Evolutionary conservation across 2,113 vertebrate species (phyloP).

Genomic region (Oplegnathus fasciatus): DNA sequence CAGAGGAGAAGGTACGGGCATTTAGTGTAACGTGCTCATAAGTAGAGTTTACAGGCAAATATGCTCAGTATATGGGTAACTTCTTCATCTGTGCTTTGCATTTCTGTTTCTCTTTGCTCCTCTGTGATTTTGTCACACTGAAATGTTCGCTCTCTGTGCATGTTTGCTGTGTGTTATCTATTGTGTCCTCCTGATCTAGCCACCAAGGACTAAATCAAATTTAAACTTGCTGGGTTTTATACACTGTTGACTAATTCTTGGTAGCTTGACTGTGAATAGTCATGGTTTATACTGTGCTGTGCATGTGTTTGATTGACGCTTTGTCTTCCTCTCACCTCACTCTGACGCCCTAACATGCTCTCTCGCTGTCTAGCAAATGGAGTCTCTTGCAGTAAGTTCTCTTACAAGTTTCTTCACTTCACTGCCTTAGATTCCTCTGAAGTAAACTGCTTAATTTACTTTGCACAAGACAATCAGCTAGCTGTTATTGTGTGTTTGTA

Average conservation of each 20-base stretch:
- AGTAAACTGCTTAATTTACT: slow-evolving; percentile 44
- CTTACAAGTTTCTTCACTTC: slow-evolving; percentile 80
- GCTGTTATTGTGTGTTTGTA: background rate
- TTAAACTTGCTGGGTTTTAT: slow-evolving; percentile 49
- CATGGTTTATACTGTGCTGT: slow-evolving; percentile 41
- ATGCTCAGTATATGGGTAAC: background rate
- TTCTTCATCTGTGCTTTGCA: slow-evolving; percentile 7
- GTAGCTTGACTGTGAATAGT: slow-evolving; percentile 81
- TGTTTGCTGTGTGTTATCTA: slow-evolving; percentile 36
- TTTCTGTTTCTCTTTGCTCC: slow-evolving; percentile 16
- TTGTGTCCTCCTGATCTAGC: background rate
- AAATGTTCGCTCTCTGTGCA: slow-evolving; percentile 47
- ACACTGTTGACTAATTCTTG: slow-evolving; percentile 84
- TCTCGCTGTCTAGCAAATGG: slow-evolving; percentile 99
- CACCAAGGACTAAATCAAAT: slow-evolving; percentile 53
- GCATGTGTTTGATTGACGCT: slow-evolving; percentile 82
- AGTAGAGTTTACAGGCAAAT: background rate
- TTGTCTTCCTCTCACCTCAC: slow-evolving; percentile 86
- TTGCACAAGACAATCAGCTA: slow-evolving; percentile 17
- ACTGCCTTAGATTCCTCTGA: slow-evolving; percentile 40
- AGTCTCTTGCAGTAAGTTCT: slow-evolving; percentile 99
- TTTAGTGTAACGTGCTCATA: background rate
- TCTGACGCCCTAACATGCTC: slow-evolving; percentile 94
- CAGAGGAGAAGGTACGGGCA: slow-evolving; percentile 93
- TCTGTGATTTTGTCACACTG: slow-evolving; percentile 13